phyloP scores from a whole-genome alignment of 2,113 vertebrate genomes.

The Martes martes region DNA sequence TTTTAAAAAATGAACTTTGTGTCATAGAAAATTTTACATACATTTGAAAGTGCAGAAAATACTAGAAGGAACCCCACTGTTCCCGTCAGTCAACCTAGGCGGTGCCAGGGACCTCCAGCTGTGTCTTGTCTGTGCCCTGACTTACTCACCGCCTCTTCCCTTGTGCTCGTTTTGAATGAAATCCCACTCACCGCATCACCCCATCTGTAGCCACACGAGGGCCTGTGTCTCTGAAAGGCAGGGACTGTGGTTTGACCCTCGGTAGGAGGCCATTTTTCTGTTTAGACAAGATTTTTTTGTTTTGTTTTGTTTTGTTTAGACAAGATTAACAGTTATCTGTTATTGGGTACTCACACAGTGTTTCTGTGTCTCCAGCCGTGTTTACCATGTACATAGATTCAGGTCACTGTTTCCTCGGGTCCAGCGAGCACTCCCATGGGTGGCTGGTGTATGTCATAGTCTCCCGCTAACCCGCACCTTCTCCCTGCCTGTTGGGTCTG shows the following conservation, averaged over 20 bases:
- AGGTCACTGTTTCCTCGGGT: neutral
- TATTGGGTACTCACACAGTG: neutral
- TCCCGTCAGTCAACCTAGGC: accelerated
- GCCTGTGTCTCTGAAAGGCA: neutral
- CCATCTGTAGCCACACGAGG: neutral
- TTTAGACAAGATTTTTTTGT: neutral
- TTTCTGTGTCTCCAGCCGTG: neutral
- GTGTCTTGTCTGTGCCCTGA: accelerated
- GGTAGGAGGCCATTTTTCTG: neutral
- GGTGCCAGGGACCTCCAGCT: accelerated
- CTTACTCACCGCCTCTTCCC: neutral
- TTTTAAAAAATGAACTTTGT: neutral
- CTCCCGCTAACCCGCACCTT: no score
- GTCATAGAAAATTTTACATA: neutral
- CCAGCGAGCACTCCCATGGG: no score
- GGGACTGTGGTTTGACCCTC: neutral
- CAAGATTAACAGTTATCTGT: no score
- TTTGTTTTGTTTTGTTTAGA: neutral
- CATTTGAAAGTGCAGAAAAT: neutral
- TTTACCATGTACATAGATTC: no score
- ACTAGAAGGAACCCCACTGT: neutral
- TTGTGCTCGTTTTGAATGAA: accelerated
- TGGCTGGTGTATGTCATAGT: no score
- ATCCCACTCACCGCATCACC: neutral
- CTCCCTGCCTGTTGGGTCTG: no score